Evolutionary conservation across 2,797 vertebrate species (phyloP), one percentile per base, ranked within the genome.

Genomic region (Babyrousa celebensis): DNA sequence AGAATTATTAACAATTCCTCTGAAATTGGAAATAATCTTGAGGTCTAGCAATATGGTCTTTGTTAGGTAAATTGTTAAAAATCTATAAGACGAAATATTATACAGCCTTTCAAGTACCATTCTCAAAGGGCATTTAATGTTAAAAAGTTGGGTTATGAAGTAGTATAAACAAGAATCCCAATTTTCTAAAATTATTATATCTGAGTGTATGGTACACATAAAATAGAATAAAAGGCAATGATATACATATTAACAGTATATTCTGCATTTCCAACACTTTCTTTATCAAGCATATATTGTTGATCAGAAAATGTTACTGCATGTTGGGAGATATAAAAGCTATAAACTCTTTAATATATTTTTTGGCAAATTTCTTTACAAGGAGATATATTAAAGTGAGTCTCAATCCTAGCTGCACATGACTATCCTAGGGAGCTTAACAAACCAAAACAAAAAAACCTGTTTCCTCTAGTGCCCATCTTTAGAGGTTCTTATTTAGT

Each of bases 271-370:
- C 36, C 68, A 32, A 63, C 6, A 21, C 23, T 70, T 60, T 91
- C 32, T 80, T 90, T 36, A 71, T 40, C 29, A 62, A 60, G 27
- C 4, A 86, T 29, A 17, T 68, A 52, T 86, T 75, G 20, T 67
- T 93, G 71, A 56, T 85, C 12, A n/a, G n/a, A 93, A 93, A 79
- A 62, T 83, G 40, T 91, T 52, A 91, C 58, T 43, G 48, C 65
- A 43, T 56, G 8, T 21, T n/a, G 70, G 70, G 58, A 75, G 18
- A 65, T 18, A 80, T 60, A 86, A 86, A 75, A 40, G 48, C 58
- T 84, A 0, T 84, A 40, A 78, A 93, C 52, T 56, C 43, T 54
- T 83, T 74, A 58, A n/a, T 40, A 85, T 60, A 60, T 67, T 71
- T 71, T 62, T 27, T 70, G 65, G 84, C 54, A 79, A 93, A 52